Evolutionary conservation across 2,888 invertebrate genomes (phyloP).

Genomic region (Achlya flavicornis): DNA sequence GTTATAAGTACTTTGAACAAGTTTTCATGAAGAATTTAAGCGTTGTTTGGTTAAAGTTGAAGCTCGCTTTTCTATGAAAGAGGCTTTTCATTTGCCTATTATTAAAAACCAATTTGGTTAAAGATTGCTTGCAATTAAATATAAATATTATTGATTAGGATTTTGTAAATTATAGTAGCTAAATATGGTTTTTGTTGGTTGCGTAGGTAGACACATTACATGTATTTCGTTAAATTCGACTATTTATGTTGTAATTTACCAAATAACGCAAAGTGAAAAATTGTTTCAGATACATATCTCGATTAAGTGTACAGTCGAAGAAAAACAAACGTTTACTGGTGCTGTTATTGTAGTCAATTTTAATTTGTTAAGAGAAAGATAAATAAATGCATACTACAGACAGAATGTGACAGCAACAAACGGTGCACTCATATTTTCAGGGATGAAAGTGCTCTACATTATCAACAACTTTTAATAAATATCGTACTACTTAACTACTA

Average conservation of each 20-base stretch:
- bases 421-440: too few species aligned
- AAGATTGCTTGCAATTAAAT: slow-evolving; percentile 29
- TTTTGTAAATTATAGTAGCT: slow-evolving; percentile 10
- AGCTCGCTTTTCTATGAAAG: slow-evolving; percentile 57
- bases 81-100: slow-evolving; percentile 69
- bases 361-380: neutral
- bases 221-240: neutral
- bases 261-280: slow-evolving; percentile 7
- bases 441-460: too few species aligned
- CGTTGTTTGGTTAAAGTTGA: slow-evolving; percentile 66
- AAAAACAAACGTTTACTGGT: neutral
- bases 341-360: too few species aligned
- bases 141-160: slow-evolving; percentile 12
- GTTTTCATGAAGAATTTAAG: slow-evolving; percentile 65
- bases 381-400: neutral
- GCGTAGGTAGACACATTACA: neutral
- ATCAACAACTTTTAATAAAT: too few species aligned
- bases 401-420: too few species aligned
- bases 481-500: too few species aligned
- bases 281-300: neutral
- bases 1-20: slow-evolving; percentile 66
- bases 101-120: slow-evolving; percentile 71
- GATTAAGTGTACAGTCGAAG: neutral
- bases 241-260: neutral
- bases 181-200: neutral